phyloP scores from a whole-genome alignment of 2,797 vertebrate species.

The Premnoplex brunnescens region DNA sequence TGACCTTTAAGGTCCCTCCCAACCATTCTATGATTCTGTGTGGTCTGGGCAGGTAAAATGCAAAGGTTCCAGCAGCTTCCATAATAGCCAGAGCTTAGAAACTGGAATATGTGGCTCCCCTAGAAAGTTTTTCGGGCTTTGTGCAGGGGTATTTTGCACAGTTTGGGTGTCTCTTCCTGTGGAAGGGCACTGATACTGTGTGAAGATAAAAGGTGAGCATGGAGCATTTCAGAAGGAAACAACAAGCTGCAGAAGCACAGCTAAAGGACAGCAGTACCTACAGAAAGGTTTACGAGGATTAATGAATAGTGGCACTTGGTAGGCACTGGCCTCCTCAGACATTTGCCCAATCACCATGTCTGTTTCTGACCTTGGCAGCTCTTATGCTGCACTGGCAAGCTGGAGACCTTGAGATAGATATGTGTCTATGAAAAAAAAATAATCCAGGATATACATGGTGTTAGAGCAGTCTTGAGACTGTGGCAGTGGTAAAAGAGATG shows the following conservation, averaged over 20 bases:
- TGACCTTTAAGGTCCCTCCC: not conserved
- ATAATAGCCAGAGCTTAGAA: not conserved
- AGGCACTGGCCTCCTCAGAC: not conserved
- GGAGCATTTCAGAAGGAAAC: not conserved
- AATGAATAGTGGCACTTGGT: not conserved
- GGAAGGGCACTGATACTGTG: not conserved
- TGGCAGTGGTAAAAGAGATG: not conserved
- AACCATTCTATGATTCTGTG: not conserved
- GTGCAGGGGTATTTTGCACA: not conserved
- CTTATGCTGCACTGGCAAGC: not conserved
- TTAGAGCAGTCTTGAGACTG: not conserved
- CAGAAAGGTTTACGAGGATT: not conserved
- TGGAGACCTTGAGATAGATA: not conserved
- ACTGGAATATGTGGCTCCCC: not conserved
- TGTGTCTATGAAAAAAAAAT: not conserved
- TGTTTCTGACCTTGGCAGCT: not conserved
- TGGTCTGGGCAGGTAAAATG: not conserved
- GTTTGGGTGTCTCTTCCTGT: not conserved
- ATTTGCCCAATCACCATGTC: not conserved
- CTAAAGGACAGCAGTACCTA: not conserved
- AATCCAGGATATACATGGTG: fast-evolving
- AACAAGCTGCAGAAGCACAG: not conserved
- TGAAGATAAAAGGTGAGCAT: not conserved
- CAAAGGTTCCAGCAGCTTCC: not conserved
- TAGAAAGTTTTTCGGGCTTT: not conserved